phyloP scores from a whole-genome alignment of 2,797 vertebrate species.

The Takifugu ocellatus region DNA sequence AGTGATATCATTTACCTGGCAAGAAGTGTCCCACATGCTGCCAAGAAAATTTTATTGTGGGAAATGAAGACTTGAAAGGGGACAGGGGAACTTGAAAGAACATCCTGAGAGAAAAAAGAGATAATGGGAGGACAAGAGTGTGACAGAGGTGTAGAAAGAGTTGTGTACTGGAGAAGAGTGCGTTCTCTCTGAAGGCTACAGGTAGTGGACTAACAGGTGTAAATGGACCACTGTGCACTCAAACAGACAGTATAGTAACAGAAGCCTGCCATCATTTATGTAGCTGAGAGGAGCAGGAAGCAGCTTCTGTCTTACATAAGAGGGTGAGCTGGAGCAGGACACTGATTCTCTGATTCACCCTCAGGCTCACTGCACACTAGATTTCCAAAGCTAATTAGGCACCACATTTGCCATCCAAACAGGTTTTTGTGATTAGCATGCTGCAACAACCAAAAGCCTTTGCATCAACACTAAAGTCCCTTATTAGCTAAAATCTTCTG shows the following conservation, averaged over 20 bases:
- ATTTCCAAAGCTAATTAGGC: conserved; percentile 57
- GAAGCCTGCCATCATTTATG: conserved; percentile 68
- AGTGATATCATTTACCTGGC: too few species aligned
- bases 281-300: conserved; percentile 62
- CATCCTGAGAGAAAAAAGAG: conserved; percentile 12
- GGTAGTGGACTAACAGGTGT: conserved; percentile 37
- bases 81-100: conserved; percentile 1
- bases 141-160: conserved; percentile 24
- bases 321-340: conserved; percentile 67
- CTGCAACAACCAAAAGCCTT: conserved; percentile 21
- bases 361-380: conserved; percentile 38
- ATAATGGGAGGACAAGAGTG: conserved; percentile 21
- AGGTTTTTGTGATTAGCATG: conserved; percentile 43
- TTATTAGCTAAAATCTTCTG: conserved; percentile 18
- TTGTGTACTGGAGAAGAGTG: conserved; percentile 33
- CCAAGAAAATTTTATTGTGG: conserved; percentile 67
- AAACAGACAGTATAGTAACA: conserved; percentile 43
- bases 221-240: conserved; percentile 22
- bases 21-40: conserved; percentile 5
- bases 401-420: conserved; percentile 50
- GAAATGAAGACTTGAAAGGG: conserved; percentile 51
- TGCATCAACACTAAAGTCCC: conserved; percentile 5
- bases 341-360: conserved; percentile 44
- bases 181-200: neutral
- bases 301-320: conserved; percentile 72